Percentiles rank a stretch among this genome's conserved stretches.
Conservation (phyloP, 2,113 vertebrate species). For the Alosa alosa region DNA sequence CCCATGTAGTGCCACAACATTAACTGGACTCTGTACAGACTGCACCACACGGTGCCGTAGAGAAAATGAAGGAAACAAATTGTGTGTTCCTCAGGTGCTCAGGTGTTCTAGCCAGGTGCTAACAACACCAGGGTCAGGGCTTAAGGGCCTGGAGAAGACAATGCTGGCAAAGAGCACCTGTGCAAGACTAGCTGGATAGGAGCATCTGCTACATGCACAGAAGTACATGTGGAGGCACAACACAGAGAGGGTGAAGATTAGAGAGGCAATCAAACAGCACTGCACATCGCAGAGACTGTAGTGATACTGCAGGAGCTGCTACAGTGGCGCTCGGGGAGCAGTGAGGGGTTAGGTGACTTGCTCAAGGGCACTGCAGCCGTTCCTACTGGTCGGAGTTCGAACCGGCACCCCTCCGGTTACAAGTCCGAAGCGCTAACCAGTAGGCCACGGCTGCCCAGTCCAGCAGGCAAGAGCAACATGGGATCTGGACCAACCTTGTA, state of each 20-base stretch:
- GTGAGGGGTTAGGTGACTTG: too few relatives aligned
- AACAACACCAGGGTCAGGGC: not conserved
- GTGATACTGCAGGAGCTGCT: too few relatives aligned
- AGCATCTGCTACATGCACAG: not conserved
- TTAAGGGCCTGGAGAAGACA: not conserved
- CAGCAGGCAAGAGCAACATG: not conserved
- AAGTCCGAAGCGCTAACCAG: too few relatives aligned
- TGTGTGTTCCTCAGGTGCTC: not conserved
- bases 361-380: too few relatives aligned
- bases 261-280: not conserved
- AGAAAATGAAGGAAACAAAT: not conserved
- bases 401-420: too few relatives aligned
- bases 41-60: not conserved
- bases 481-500: constrained; percentile 78
- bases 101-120: not conserved
- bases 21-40: not conserved
- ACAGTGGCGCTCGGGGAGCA: too few relatives aligned
- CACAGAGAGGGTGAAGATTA: not conserved
- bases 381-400: too few relatives aligned
- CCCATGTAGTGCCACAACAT: too few relatives aligned
- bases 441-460: not conserved
- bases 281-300: too few relatives aligned
- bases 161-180: not conserved
- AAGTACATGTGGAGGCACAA: not conserved
- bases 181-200: not conserved